Conservation (phyloP, 2,113 vertebrate species). For the Eupsittula cactorum region DNA sequence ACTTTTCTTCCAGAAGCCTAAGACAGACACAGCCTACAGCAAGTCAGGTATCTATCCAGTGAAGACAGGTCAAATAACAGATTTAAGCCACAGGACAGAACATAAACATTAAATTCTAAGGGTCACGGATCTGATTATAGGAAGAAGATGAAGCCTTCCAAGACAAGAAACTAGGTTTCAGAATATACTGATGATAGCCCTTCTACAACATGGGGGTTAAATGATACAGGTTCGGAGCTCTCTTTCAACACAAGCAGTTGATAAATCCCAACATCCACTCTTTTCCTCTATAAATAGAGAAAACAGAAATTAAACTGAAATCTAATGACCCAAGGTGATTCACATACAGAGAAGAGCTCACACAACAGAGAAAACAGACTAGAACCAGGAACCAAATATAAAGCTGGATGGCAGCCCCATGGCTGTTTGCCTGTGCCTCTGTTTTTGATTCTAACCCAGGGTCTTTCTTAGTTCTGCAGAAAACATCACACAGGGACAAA, state of each 20-base stretch:
- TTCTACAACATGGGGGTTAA: background rate
- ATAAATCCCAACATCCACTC: background rate
- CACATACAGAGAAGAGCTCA: background rate
- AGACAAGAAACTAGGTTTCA: background rate
- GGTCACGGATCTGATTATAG: background rate
- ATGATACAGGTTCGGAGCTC: background rate
- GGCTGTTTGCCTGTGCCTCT: background rate
- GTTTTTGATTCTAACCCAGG: background rate
- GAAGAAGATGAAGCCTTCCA: background rate
- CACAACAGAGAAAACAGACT: background rate
- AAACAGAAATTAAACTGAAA: background rate
- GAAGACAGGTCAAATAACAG: background rate
- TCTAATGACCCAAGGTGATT: background rate
- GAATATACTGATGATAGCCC: background rate
- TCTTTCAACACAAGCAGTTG: background rate
- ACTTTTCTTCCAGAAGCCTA: background rate
- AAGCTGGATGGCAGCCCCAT: background rate
- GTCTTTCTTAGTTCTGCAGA: background rate
- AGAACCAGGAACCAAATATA: background rate
- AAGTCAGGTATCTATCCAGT: background rate
- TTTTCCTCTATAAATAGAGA: background rate
- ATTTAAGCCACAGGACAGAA: background rate
- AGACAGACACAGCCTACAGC: background rate
- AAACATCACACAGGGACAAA: background rate
- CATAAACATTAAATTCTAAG: background rate